Percentiles rank a stretch among this genome's conserved stretches.
Conservation (phyloP, 2,113 vertebrate genomes). For the Apaloderma vittatum region DNA sequence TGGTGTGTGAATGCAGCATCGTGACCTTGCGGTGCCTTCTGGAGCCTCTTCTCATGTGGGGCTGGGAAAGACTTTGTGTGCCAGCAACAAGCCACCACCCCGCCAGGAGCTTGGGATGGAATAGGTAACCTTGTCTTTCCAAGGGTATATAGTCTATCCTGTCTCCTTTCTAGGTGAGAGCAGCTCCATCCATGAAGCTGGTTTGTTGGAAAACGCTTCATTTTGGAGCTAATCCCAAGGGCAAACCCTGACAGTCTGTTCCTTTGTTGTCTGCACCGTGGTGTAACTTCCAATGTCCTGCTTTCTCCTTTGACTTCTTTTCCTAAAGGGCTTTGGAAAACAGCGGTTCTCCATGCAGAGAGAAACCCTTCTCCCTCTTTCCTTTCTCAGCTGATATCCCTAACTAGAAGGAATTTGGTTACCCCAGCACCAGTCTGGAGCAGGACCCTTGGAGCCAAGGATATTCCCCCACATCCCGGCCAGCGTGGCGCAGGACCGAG, state of each 20-base stretch:
- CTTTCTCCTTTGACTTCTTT: background rate
- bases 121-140: background rate
- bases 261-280: background rate
- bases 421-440: background rate
- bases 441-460: background rate
- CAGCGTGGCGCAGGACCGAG: rapidly evolving
- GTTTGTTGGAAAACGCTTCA: background rate
- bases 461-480: background rate
- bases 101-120: background rate
- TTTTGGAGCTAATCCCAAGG: background rate
- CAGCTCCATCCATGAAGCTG: background rate
- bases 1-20: background rate
- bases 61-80: background rate
- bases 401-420: background rate
- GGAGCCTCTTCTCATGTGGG: background rate
- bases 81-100: rapidly evolving
- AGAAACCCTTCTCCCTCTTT: background rate
- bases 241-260: background rate
- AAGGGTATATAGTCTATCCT: background rate
- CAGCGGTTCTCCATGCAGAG: background rate
- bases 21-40: background rate
- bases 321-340: background rate
- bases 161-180: background rate
- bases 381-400: background rate
- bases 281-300: background rate